Percentiles rank a stretch among this genome's conserved stretches.
Evolutionary conservation across 2,888 invertebrate species (phyloP).

Genomic region (Chironomus tentans): DNA sequence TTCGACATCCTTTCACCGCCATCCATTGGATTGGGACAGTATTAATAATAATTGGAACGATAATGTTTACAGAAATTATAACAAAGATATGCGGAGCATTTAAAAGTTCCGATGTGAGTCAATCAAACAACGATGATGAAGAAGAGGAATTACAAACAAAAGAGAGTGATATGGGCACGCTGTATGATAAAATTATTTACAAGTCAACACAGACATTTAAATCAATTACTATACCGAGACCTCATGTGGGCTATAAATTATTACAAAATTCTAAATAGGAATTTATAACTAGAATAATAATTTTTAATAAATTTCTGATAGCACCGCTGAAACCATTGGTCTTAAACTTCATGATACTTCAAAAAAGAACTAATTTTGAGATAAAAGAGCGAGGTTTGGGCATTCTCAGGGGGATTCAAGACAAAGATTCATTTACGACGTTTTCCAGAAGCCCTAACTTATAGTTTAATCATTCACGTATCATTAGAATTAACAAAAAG

Average conservation of each 20-base stretch:
- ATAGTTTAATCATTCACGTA: too few relatives aligned
- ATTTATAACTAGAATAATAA: too few relatives aligned
- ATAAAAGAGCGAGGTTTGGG: too few relatives aligned
- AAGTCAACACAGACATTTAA: background rate
- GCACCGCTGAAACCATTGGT: too few relatives aligned
- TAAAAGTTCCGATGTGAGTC: background rate
- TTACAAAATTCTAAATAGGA: slow-evolving; percentile 29
- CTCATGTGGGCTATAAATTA: background rate
- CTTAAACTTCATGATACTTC: too few relatives aligned
- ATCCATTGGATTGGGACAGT: slow-evolving; percentile 86
- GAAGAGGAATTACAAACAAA: background rate
- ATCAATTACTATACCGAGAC: background rate
- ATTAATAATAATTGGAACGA: slow-evolving; percentile 84
- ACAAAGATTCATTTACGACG: too few relatives aligned
- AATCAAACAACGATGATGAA: background rate
- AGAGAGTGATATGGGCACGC: background rate
- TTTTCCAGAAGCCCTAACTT: too few relatives aligned
- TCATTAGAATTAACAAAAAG: too few relatives aligned
- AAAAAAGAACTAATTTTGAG: too few relatives aligned
- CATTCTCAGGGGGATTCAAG: too few relatives aligned
- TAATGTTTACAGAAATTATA: slow-evolving; percentile 78
- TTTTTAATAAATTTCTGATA: too few relatives aligned
- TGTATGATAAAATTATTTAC: background rate
- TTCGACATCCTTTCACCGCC: slow-evolving; percentile 84
- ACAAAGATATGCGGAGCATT: slow-evolving; percentile 42